phyloP scores from a whole-genome alignment of 2,888 invertebrate species.

The Pristionchus japonicus region DNA sequence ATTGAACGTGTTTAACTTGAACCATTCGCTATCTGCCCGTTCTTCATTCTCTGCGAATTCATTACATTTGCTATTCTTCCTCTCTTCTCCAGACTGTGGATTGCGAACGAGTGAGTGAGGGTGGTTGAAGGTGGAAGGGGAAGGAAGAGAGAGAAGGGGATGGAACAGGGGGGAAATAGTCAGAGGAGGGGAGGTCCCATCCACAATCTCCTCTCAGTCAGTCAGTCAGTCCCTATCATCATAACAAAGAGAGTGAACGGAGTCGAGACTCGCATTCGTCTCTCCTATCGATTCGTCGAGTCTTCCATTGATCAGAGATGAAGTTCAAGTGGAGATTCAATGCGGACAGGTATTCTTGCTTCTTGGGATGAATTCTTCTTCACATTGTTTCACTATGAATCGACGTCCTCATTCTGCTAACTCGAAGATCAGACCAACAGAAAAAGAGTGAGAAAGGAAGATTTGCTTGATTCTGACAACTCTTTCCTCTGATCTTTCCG shows the following conservation, averaged over 20 bases:
- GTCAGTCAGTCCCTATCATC: background rate
- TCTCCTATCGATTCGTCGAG: background rate
- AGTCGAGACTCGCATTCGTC: background rate
- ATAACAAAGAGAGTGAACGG: background rate
- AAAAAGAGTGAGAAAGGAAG: background rate
- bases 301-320: background rate
- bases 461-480: background rate
- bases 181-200: background rate
- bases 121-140: background rate
- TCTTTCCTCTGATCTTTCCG: background rate
- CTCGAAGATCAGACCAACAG: too few relatives aligned
- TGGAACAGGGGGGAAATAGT: background rate
- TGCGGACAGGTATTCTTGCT: background rate
- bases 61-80: background rate
- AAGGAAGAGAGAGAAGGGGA: background rate
- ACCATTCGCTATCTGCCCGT: too few relatives aligned
- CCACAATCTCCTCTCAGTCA: background rate
- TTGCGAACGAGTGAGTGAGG: background rate
- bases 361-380: too few relatives aligned
- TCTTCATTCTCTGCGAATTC: too few relatives aligned
- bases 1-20: too few relatives aligned
- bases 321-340: conserved; percentile 1
- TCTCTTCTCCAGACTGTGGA: background rate
- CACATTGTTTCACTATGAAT: too few relatives aligned
- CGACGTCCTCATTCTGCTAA: too few relatives aligned